A percentile compares a stretch with the other conserved stretches of the same genome.
Conservation (phyloP, 2,797 vertebrate genomes). For the Lepilemur ruficaudatus region DNA sequence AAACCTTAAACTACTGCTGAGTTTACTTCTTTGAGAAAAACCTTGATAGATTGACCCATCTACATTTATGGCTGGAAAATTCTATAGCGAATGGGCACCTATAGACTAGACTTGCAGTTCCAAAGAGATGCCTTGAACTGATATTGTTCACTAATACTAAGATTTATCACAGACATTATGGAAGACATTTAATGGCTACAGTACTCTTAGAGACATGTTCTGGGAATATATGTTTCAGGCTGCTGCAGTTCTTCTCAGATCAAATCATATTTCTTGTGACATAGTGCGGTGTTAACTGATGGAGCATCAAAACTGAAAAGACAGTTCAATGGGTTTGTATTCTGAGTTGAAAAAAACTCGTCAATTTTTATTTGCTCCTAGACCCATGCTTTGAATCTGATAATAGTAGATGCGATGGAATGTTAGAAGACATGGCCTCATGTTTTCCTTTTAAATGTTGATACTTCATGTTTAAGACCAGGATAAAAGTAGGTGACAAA, state of each 20-base stretch:
- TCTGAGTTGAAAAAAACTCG: background rate
- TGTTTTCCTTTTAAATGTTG: slow-evolving; percentile 6
- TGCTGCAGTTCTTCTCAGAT: slow-evolving; percentile 34
- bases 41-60: background rate
- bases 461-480: background rate
- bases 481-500: background rate
- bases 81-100: background rate
- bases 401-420: background rate
- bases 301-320: background rate
- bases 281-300: slow-evolving; percentile 27
- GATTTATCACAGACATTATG: slow-evolving; percentile 52
- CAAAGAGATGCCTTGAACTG: slow-evolving; percentile 22
- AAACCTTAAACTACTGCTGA: background rate
- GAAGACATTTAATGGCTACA: slow-evolving; percentile 31
- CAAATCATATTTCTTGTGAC: slow-evolving; percentile 59
- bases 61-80: background rate
- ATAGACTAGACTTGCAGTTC: background rate
- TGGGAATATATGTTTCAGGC: slow-evolving; percentile 52
- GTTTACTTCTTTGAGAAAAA: background rate
- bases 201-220: background rate
- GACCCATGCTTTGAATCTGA: background rate
- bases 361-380: slow-evolving; percentile 29
- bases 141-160: slow-evolving; percentile 35
- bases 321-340: background rate
- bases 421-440: background rate